Evolutionary conservation across 1,140 invertebrate genomes (phyloP).

Genomic region (Reticulitermes speratus): DNA sequence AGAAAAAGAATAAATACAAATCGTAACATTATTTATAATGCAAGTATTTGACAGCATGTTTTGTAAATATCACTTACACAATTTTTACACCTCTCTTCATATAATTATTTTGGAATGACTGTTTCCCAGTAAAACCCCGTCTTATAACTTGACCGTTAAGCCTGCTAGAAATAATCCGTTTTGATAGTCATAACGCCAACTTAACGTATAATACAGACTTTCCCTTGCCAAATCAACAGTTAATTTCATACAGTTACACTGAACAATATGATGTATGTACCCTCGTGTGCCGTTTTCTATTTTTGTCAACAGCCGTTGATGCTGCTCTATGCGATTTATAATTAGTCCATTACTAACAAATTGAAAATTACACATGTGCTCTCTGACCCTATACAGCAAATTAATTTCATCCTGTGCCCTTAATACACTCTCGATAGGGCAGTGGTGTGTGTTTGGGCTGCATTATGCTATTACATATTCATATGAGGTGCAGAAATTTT

Average conservation of each 20-base stretch:
- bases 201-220: background rate
- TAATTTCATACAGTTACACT: background rate
- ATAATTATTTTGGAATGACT: background rate
- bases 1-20: background rate
- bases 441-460: background rate
- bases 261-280: background rate
- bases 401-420: background rate
- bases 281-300: background rate
- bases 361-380: background rate
- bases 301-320: background rate
- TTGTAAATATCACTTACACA: background rate
- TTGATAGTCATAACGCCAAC: background rate
- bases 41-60: background rate
- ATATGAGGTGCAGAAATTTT: background rate
- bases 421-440: background rate
- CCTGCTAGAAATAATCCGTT: background rate
- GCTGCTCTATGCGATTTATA: background rate
- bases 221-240: background rate
- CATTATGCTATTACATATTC: background rate
- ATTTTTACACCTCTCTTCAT: background rate
- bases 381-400: background rate
- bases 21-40: background rate
- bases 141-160: background rate
- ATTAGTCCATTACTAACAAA: slow-evolving; percentile 13
- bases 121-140: background rate